Evolutionary conservation across 2,113 vertebrate genomes (phyloP), one percentile per base, ranked within the genome.

Genomic region (Erythrocercus mccallii): DNA sequence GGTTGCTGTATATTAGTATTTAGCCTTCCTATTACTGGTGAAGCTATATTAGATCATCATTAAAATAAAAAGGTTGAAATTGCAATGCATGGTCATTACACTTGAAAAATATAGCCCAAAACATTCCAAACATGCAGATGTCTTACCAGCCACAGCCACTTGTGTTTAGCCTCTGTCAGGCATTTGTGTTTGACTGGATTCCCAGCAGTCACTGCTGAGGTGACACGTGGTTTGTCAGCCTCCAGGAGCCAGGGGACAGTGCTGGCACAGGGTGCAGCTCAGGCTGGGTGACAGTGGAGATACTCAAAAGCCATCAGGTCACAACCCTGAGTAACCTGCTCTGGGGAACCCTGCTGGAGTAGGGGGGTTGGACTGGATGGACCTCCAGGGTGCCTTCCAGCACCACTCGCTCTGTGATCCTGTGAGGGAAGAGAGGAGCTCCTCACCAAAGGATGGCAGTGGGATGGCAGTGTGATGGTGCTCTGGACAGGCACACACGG

Each of bases 51-150:
- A n/a, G 50, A 60, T 20, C 40, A 60, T 51, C 78, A 80, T 78
- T 95, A 81, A 89, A 92, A 83, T 81, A 74, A 90, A 93, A 85
- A n/a, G 42, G 11, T 73, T 86, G 42, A 78, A 95, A 94, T 82
- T 80, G 50, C 56, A 83, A 37, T 80, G 71, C 33, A 20, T n/a
- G 44, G 78, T 44, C 37, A 65, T 83, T 91, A 58, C 33, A 25
- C n/a, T 57, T 70, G 86, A 68, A 95, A 76, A 92, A 72, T 81
- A 61, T 1, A 27, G 28, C 45, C 50, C 65, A 38, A 51, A 92
- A 23, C 53, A 81, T 45, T 69, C 44, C 65, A 79, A 86, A 94
- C 12, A 18, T 40, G 54, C 37, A 54, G 60, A 12, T 86, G 37
- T 25, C 31, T 62, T 66, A 37, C 37, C 35, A 89, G 53, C n/a